These are phyloP conservation scores for Flabesymbios commensalis DNA, from an alignment of 2,888 invertebrate genomes.

Conservation along the genomic window DNA sequence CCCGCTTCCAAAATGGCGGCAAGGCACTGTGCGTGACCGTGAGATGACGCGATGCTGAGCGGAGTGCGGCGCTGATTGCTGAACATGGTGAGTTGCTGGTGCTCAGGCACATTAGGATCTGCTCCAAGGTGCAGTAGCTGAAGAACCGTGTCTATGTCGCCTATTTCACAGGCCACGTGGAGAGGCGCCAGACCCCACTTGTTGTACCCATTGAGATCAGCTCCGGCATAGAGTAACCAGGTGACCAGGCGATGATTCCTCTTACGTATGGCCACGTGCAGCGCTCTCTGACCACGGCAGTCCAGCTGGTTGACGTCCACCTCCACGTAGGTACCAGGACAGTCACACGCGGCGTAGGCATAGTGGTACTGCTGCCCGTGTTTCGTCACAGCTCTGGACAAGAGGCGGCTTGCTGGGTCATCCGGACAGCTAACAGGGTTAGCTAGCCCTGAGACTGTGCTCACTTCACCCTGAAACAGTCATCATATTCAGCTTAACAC, in stretches of 20 bases:
- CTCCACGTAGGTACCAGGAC: not conserved
- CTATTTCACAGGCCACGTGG: not conserved
- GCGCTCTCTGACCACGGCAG: not conserved
- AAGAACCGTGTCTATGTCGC: not conserved
- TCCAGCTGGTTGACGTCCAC: conserved; percentile 5
- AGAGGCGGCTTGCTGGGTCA: too few species aligned
- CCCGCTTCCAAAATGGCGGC: not conserved
- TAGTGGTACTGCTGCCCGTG: too few species aligned
- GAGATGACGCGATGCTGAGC: not conserved
- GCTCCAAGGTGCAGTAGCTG: not conserved
- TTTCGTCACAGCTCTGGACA: too few species aligned
- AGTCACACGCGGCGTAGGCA: not conserved
- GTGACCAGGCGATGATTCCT: not conserved
- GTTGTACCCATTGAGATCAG: not conserved
- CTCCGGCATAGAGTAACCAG: not conserved
- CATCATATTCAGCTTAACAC: too few species aligned
- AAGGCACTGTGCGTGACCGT: conserved; percentile 1
- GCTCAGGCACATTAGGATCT: not conserved
- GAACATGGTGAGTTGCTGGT: not conserved
- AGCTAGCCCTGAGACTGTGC: too few species aligned
- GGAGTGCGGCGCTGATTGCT: not conserved
- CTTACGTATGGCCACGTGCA: not conserved
- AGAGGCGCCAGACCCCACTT: not conserved
- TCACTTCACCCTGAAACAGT: too few species aligned
- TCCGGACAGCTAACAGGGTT: too few species aligned